These are phyloP conservation scores for Zaprionus tsacasi DNA, from an alignment of 1,140 invertebrate species.

Conservation along the genomic window DNA sequence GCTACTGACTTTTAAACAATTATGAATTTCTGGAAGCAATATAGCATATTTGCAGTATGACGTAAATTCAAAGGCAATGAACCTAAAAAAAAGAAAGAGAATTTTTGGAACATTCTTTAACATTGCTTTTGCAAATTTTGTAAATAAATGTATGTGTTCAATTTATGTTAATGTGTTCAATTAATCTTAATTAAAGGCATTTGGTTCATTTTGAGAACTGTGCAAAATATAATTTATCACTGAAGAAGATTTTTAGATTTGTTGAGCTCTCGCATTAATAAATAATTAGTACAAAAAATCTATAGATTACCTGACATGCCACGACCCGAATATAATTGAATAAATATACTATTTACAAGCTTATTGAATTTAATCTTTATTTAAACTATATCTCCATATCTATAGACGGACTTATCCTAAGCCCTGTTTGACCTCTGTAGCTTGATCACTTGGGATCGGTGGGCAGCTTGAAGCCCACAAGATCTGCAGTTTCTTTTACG, in stretches of 20 bases:
- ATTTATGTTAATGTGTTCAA: background rate
- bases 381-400: background rate
- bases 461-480: conserved; percentile 94
- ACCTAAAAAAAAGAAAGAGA: background rate
- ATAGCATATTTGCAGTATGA: background rate
- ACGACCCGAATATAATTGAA: background rate
- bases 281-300: background rate
- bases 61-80: background rate
- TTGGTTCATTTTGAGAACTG: background rate
- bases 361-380: background rate
- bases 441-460: conserved; percentile 89
- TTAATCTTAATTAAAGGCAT: background rate
- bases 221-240: background rate
- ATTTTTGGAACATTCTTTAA: background rate
- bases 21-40: background rate
- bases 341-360: background rate
- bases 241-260: background rate
- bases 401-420: background rate
- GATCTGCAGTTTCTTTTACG: conserved; percentile 90
- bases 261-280: too few species aligned
- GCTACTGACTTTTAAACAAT: background rate
- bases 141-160: background rate
- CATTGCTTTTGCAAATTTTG: background rate
- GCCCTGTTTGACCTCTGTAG: background rate
- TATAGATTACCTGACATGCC: background rate